Evolutionary conservation across 2,888 invertebrate genomes (phyloP).

Genomic region (Plemyria rubiginata): DNA sequence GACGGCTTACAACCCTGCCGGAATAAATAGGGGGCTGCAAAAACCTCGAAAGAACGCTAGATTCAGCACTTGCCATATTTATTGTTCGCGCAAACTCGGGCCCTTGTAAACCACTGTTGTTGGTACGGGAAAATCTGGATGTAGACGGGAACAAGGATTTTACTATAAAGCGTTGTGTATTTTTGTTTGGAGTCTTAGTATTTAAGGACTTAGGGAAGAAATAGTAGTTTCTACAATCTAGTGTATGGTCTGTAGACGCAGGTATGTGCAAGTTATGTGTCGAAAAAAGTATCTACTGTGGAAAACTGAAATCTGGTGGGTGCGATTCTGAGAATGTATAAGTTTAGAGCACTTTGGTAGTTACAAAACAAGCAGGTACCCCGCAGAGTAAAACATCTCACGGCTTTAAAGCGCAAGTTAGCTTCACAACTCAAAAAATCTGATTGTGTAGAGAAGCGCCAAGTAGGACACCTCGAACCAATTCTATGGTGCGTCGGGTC

Average conservation of each 20-base stretch:
- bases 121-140: slow-evolving; percentile 19
- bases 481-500: slow-evolving; percentile 47
- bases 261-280: no score
- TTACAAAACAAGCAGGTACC: no score
- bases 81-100: slow-evolving; percentile 21
- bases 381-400: no score
- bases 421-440: slow-evolving; percentile 15
- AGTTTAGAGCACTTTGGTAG: no score
- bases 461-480: slow-evolving; percentile 39
- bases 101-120: slow-evolving; percentile 29
- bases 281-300: no score
- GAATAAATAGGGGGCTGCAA: slow-evolving; percentile 46
- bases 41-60: slow-evolving; percentile 38
- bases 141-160: slow-evolving; percentile 12
- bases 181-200: background rate
- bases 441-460: slow-evolving; percentile 27
- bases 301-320: no score
- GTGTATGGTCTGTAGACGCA: no score
- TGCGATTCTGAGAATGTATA: no score
- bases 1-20: slow-evolving; percentile 61
- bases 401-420: background rate
- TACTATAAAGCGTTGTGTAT: slow-evolving; percentile 5
- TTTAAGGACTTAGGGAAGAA: background rate
- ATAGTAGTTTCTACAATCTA: background rate
- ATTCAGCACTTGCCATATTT: slow-evolving; percentile 28